Base-by-base conservation (phyloP, 2,888 invertebrate genomes). In the Drosophila pseudotalamancana region DNA sequence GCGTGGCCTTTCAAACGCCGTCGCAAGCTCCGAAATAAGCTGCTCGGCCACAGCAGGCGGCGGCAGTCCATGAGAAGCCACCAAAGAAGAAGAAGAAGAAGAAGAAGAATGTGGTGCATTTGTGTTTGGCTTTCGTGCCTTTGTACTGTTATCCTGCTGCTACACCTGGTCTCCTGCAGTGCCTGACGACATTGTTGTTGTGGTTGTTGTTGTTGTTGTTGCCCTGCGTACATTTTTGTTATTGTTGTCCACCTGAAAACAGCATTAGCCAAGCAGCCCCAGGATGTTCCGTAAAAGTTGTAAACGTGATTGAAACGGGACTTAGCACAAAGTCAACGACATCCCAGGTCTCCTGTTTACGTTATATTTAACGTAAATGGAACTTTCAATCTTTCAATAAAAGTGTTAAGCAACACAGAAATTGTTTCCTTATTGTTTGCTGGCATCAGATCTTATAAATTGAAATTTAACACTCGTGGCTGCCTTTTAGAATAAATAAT, bases 41-140 rank as follows among this genome's bases (percentile, higher is more conserved):
- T 49, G 43, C 51, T 37, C 49, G 23, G 18, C 46, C 65, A 56
- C 63, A 55, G 60, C 62, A 48, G 66, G 64, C 50, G 46, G 37
- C 53, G 54, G 14, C 2, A 35, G 42, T 46, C 40, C 40, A 46
- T 51, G 23, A 12, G 50, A 21, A 39, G 48, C 39, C 46, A 63
- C 34, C 35, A 51, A 27, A 32, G n/a, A n/a, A n/a, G n/a, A 16
- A 16, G 19, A 37, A 27, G 59, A 46, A 31, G 35, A 14, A 25
- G 27, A 48, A 29, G 57, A 82, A 66, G 69, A 81, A 67, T 82
- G 74, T 64, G 66, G 64, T 81, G 76, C 85, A 73, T 62, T 73
- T 76, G 57, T 59, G 73, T 53, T 56, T 66, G 72, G 57, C 72
- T 75, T 51, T 80, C 73, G 72, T 84, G 72, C 43, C 48, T 27